phyloP scores from a whole-genome alignment of 2,888 invertebrate genomes.

The Parnassius glacialis region DNA sequence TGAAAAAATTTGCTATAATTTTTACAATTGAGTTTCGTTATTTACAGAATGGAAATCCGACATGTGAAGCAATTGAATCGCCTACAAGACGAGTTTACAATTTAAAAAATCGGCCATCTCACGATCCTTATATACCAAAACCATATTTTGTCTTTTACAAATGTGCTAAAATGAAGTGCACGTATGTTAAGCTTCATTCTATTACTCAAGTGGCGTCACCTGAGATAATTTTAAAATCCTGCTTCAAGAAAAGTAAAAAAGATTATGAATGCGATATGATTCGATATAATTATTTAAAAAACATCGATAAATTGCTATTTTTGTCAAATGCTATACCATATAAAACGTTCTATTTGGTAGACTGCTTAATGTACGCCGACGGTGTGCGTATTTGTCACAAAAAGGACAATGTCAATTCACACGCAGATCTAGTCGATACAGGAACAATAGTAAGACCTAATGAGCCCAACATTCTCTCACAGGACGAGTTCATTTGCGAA shows the following conservation, averaged over 20 bases:
- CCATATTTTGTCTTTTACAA: conserved; percentile 48
- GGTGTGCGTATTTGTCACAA: conserved; percentile 62
- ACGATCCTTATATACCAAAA: conserved; percentile 67
- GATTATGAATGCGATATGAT: conserved; percentile 50
- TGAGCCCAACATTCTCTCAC: conserved; percentile 54
- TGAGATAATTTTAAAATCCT: conserved; percentile 45
- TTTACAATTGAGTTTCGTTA: too few relatives aligned
- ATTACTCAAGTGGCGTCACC: conserved; percentile 54
- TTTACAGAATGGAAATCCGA: conserved; percentile 35
- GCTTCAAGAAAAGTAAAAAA: conserved; percentile 39
- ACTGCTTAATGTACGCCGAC: conserved; percentile 64
- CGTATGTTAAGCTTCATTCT: conserved; percentile 45
- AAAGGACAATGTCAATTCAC: conserved; percentile 47
- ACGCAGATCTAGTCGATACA: conserved; percentile 54
- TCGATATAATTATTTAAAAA: conserved; percentile 59
- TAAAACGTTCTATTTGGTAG: conserved; percentile 60
- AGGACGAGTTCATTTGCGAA: conserved; percentile 69
- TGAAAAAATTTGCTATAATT: background rate
- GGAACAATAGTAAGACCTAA: conserved; percentile 57
- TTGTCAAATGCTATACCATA: conserved; percentile 49
- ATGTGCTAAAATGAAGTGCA: conserved; percentile 52
- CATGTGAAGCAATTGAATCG: conserved; percentile 45
- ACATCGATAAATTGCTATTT: conserved; percentile 62
- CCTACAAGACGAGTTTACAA: conserved; percentile 38
- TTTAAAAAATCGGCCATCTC: conserved; percentile 46